Conservation (phyloP, 2,888 invertebrate species). For the Polymixis flavicincta region DNA sequence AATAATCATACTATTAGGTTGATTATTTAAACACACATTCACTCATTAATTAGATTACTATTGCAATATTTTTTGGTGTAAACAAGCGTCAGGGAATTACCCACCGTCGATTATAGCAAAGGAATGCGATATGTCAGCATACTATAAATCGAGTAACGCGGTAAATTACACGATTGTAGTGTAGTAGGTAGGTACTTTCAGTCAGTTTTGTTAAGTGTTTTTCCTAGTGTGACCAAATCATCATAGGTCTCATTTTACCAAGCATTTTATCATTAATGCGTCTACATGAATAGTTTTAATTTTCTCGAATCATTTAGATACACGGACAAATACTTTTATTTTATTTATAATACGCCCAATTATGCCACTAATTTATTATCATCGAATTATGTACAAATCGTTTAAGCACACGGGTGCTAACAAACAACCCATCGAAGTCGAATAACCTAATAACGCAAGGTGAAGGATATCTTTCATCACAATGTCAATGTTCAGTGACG, state of each 20-base stretch:
- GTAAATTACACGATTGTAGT: conserved; percentile 48
- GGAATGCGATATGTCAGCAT: conserved; percentile 57
- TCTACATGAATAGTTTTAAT: neutral
- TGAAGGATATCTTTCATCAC: conserved; percentile 66
- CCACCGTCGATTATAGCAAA: conserved; percentile 35
- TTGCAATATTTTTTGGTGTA: conserved; percentile 35
- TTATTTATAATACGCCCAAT: conserved; percentile 22
- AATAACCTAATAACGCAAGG: conserved; percentile 62
- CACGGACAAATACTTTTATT: conserved; percentile 5
- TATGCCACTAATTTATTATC: conserved; percentile 25
- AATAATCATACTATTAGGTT: neutral
- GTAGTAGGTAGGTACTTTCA: conserved; percentile 12
- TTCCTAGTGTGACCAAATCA: conserved; percentile 43
- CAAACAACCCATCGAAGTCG: conserved; percentile 42
- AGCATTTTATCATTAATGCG: neutral
- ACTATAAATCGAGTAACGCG: conserved; percentile 43
- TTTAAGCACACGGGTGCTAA: conserved; percentile 35
- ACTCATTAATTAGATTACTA: conserved; percentile 19
- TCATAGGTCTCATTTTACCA: neutral
- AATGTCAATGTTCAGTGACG: conserved; percentile 63
- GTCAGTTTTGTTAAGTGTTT: conserved; percentile 43
- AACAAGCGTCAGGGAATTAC: conserved; percentile 53
- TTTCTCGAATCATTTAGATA: conserved; percentile 10
- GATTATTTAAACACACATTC: conserved; percentile 25
- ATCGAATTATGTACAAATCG: conserved; percentile 47